phyloP scores from a whole-genome alignment of 2,797 vertebrate genomes.

The Lithobates sylvaticus region DNA sequence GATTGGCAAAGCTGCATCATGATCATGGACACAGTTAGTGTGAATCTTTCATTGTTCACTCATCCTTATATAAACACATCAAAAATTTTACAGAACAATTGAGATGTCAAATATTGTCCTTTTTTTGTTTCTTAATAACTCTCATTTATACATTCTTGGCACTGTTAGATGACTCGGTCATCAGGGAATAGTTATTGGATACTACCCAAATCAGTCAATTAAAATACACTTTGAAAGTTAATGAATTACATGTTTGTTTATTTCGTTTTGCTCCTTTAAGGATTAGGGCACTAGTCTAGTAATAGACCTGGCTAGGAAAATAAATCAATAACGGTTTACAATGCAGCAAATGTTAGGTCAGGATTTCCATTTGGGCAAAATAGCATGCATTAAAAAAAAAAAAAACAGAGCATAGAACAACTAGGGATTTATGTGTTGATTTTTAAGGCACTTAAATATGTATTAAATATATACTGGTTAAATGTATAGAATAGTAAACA shows the following conservation, averaged over 20 bases:
- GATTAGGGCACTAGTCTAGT: constrained; percentile 27
- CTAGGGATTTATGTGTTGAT: not conserved
- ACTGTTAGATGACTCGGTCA: constrained; percentile 17
- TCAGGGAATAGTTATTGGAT: constrained; percentile 44
- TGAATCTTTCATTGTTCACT: not conserved
- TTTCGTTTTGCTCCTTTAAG: constrained; percentile 32
- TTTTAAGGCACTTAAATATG: not conserved
- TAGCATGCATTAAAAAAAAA: not conserved
- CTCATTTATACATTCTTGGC: constrained; percentile 42
- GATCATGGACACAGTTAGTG: not conserved
- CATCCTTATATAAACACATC: not conserved
- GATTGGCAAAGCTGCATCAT: not conserved
- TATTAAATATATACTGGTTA: not conserved
- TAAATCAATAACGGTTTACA: constrained; percentile 25
- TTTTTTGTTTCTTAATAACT: constrained; percentile 44
- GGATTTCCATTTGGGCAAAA: constrained; percentile 8
- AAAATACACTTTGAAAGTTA: constrained; percentile 47
- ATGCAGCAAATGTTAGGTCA: constrained; percentile 17
- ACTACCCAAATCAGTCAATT: constrained; percentile 41
- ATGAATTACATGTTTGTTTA: constrained; percentile 50
- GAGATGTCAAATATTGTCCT: constrained; percentile 30
- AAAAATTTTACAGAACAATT: constrained; percentile 1
- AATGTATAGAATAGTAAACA: not conserved
- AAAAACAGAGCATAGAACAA: not conserved
- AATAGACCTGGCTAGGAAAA: constrained; percentile 11